These are phyloP conservation scores for Philhelius pedissequus DNA, from an alignment of 2,888 invertebrate species.

Conservation along the genomic window DNA sequence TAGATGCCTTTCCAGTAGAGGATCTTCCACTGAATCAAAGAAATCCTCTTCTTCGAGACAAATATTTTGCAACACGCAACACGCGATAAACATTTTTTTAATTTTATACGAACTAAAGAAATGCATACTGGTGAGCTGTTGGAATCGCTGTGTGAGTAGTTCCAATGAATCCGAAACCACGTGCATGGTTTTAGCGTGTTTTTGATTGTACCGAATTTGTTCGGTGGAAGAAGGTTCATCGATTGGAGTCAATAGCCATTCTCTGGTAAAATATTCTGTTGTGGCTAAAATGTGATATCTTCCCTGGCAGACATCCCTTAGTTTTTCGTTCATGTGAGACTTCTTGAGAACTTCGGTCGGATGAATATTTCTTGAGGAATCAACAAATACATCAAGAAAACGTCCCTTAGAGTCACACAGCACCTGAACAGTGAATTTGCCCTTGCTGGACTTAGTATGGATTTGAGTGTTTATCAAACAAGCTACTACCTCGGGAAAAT, in stretches of 20 bases:
- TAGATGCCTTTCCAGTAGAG: neutral
- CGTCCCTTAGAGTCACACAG: conserved; percentile 18
- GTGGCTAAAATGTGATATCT: conserved; percentile 14
- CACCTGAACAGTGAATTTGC: neutral
- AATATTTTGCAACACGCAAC: conserved; percentile 44
- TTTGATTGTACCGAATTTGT: conserved; percentile 1
- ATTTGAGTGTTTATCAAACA: conserved; percentile 9
- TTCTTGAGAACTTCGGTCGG: conserved; percentile 1
- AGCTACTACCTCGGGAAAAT: conserved; percentile 21
- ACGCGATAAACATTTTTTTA: conserved; percentile 4
- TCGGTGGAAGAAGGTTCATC: neutral
- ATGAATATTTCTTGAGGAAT: neutral
- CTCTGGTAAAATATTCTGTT: neutral
- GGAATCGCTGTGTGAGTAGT: neutral
- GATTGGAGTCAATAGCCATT: conserved; percentile 38
- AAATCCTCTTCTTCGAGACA: conserved; percentile 14
- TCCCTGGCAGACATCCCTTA: conserved; percentile 8
- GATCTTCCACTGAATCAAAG: neutral
- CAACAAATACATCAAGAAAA: conserved; percentile 24
- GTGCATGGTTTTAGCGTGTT: neutral
- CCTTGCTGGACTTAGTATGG: neutral
- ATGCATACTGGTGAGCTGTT: neutral
- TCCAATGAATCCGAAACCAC: neutral
- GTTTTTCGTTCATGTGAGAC: neutral
- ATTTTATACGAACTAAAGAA: neutral